phyloP scores from a whole-genome alignment of 2,113 vertebrate genomes.

The Engystomops pustulosus region DNA sequence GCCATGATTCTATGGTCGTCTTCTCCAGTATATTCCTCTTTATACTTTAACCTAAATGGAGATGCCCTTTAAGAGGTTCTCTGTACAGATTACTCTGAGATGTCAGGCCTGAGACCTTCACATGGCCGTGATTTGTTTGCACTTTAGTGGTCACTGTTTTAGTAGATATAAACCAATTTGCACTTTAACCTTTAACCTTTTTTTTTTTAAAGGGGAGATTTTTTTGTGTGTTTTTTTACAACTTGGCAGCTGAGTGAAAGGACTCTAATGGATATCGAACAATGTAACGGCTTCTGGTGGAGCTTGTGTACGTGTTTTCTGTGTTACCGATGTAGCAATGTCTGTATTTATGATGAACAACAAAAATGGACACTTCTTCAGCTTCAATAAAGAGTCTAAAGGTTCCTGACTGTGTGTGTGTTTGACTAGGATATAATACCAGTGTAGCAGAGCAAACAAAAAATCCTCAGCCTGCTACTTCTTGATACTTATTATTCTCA shows the following conservation, averaged over 20 bases:
- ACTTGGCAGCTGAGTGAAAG: slow-evolving; percentile 14
- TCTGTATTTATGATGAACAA: slow-evolving; percentile 77
- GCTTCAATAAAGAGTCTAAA: slow-evolving; percentile 75
- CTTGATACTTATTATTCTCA: too few relatives aligned
- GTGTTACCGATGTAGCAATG: slow-evolving; percentile 76
- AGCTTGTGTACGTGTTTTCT: slow-evolving; percentile 73
- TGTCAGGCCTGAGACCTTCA: background rate
- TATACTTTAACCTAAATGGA: too few relatives aligned
- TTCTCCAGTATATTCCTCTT: too few relatives aligned
- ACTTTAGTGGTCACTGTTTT: slow-evolving; percentile 12
- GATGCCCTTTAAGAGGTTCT: too few relatives aligned
- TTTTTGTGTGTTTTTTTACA: background rate
- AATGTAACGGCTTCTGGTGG: slow-evolving; percentile 72
- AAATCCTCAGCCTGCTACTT: too few relatives aligned
- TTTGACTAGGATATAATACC: too few relatives aligned
- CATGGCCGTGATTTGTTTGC: background rate
- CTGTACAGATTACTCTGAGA: background rate
- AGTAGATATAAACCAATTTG: background rate
- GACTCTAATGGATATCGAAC: background rate
- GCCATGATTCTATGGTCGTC: too few relatives aligned
- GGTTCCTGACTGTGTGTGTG: background rate
- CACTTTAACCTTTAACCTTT: too few relatives aligned
- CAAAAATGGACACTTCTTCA: slow-evolving; percentile 71
- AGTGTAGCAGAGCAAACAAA: slow-evolving; percentile 2
- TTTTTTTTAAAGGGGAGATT: background rate